A percentile compares a stretch with the other conserved stretches of the same genome.
Evolutionary conservation across 2,888 invertebrate species (phyloP).

Genomic region (Ormyrus pomaceus): DNA sequence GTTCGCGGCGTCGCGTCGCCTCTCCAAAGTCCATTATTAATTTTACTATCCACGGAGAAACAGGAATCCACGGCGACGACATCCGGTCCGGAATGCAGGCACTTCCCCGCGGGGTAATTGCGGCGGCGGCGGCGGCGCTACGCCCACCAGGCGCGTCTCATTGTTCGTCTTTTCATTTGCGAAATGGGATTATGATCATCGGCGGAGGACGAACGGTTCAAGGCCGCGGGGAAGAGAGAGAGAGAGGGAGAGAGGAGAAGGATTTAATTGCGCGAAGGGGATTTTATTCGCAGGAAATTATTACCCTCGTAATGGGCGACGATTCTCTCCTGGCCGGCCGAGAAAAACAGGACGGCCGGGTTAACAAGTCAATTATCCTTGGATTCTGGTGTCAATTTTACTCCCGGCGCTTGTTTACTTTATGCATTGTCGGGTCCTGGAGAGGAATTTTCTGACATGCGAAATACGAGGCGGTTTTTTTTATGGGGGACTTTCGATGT

Average conservation of each 20-base stretch:
- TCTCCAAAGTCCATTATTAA: too few relatives aligned
- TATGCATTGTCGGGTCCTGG: background rate
- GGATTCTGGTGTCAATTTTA: background rate
- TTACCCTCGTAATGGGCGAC: slow-evolving; percentile 4
- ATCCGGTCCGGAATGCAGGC: too few relatives aligned
- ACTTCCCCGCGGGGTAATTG: too few relatives aligned
- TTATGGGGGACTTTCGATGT: too few relatives aligned
- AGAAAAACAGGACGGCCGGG: background rate
- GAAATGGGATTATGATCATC: slow-evolving; percentile 18
- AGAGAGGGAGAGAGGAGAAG: background rate
- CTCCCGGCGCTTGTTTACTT: background rate
- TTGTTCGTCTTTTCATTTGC: slow-evolving; percentile 14
- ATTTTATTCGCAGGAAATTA: slow-evolving; percentile 31
- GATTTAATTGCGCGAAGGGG: background rate
- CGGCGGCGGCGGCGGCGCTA: background rate
- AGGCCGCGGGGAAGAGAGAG: background rate
- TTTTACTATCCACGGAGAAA: too few relatives aligned
- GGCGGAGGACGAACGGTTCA: background rate
- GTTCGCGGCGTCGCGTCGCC: too few relatives aligned
- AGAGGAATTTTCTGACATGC: too few relatives aligned
- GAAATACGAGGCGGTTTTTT: too few relatives aligned
- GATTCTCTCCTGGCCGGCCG: background rate
- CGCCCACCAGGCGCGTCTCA: background rate
- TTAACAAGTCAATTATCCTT: slow-evolving; percentile 42
- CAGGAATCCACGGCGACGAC: too few relatives aligned